phyloP scores from a whole-genome alignment of 2,113 vertebrate species.

The Nipponia nippon region DNA sequence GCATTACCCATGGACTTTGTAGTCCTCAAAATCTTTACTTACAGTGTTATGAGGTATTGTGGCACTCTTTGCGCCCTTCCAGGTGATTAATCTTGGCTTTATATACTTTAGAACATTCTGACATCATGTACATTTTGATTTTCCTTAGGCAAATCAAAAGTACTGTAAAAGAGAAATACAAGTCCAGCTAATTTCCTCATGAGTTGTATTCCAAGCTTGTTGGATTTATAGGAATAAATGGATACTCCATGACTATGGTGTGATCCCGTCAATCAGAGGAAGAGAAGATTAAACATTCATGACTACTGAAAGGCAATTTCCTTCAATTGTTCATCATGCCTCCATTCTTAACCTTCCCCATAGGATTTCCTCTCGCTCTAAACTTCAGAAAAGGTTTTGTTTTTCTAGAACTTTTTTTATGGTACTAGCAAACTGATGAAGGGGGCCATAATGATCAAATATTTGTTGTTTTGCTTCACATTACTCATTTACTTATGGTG shows the following conservation, averaged over 20 bases:
- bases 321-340: constrained; percentile 9
- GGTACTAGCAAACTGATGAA: not conserved
- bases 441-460: not conserved
- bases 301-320: constrained; percentile 26
- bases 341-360: not conserved
- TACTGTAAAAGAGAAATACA: not conserved
- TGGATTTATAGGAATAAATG: not conserved
- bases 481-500: not conserved
- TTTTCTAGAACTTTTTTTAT: not conserved
- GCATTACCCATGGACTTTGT: not conserved
- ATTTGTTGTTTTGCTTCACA: not conserved
- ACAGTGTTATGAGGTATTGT: not conserved
- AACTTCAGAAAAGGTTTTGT: not conserved
- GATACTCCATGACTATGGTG: not conserved
- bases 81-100: not conserved
- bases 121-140: not conserved
- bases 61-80: not conserved
- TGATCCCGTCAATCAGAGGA: not conserved
- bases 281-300: not conserved
- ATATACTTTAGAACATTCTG: not conserved
- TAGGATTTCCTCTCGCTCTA: constrained; percentile 21
- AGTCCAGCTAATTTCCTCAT: not conserved
- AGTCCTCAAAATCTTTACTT: not conserved
- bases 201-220: not conserved
- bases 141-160: not conserved